Conservation (phyloP, 2,113 vertebrate genomes). For the Oreamnos americanus region DNA sequence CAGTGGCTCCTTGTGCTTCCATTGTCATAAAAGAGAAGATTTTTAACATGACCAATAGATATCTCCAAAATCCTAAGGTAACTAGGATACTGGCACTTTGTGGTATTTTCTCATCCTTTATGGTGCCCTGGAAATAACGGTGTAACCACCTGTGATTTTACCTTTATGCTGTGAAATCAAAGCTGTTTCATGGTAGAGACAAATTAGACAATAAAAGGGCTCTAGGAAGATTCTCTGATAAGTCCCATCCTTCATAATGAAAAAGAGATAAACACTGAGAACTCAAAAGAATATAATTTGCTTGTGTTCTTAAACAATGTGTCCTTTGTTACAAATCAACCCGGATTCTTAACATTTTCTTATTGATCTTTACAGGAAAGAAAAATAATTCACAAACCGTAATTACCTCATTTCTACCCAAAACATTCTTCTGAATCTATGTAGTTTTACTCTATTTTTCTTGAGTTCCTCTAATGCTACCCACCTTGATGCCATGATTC, state of each 20-base stretch:
- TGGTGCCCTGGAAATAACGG: conserved; percentile 47
- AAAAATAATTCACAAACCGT: background rate
- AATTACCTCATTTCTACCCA: background rate
- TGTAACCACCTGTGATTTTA: conserved; percentile 51
- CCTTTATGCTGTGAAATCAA: conserved; percentile 46
- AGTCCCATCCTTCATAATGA: background rate
- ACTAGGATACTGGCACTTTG: conserved; percentile 39
- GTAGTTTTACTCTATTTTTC: background rate
- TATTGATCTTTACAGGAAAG: background rate
- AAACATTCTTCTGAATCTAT: background rate
- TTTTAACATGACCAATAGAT: conserved; percentile 57
- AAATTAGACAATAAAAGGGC: conserved; percentile 29
- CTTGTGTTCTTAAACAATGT: background rate
- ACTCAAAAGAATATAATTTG: background rate
- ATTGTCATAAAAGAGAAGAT: conserved; percentile 41
- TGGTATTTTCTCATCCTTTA: conserved; percentile 55
- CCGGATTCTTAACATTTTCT: background rate
- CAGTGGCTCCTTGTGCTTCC: conserved; percentile 47
- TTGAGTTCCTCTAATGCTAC: background rate
- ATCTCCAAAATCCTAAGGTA: conserved; percentile 56
- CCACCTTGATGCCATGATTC: background rate
- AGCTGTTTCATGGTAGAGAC: conserved; percentile 38
- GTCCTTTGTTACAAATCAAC: background rate
- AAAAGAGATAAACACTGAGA: background rate
- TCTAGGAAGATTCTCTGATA: background rate